These are phyloP conservation scores for Ramphastos sulfuratus DNA, from an alignment of 2,113 vertebrate genomes.

Conservation along the genomic window DNA sequence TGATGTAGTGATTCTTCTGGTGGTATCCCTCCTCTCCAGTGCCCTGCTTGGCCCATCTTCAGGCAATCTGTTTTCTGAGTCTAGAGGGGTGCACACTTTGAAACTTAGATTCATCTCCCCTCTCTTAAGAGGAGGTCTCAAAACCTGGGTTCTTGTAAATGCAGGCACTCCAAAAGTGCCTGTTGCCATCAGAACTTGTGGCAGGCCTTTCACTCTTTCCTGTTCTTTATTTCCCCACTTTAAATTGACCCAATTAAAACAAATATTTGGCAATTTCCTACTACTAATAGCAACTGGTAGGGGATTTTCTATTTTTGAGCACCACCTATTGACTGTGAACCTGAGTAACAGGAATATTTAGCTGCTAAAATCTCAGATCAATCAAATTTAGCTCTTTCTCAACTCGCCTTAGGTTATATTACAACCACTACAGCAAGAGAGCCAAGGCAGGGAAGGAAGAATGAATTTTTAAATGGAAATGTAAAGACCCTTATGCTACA, in stretches of 20 bases:
- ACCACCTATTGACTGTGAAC: neutral
- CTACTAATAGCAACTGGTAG: neutral
- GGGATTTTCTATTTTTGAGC: neutral
- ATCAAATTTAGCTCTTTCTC: neutral
- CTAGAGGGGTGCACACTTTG: neutral
- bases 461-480: neutral
- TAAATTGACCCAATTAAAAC: neutral
- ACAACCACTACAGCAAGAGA: neutral
- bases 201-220: neutral
- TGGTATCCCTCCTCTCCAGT: neutral
- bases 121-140: neutral
- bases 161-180: neutral
- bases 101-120: neutral
- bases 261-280: neutral
- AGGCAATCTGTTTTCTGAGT: neutral
- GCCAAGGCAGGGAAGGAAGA: neutral
- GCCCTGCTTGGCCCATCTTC: neutral
- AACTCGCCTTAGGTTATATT: neutral
- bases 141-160: neutral
- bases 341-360: neutral
- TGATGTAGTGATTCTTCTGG: neutral
- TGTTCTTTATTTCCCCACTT: neutral
- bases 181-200: neutral
- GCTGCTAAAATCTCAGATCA: neutral
- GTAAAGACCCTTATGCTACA: neutral